Evolutionary conservation across 2,888 invertebrate genomes (phyloP).

Genomic region (Orthosia incerta): DNA sequence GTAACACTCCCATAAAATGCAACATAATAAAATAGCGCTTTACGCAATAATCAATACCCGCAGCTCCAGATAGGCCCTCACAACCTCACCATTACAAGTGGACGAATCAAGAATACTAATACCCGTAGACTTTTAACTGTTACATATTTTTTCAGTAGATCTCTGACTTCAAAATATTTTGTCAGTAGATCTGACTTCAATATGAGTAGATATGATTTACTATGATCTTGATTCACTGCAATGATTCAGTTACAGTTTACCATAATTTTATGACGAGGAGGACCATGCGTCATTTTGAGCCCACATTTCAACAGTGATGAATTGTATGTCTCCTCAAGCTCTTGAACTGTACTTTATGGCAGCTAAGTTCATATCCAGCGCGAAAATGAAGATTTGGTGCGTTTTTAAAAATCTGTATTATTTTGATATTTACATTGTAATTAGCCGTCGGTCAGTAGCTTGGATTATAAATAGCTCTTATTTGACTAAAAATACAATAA

Average conservation of each 20-base stretch:
- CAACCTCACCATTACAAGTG: conserved; percentile 69
- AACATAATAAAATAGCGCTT: conserved; percentile 83
- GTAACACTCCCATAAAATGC: conserved; percentile 83
- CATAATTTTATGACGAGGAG: too few species aligned
- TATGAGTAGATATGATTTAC: background rate
- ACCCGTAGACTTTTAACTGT: conserved; percentile 50
- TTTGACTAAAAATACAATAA: too few species aligned
- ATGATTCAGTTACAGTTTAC: background rate
- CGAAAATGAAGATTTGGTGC: too few species aligned
- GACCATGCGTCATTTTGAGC: too few species aligned
- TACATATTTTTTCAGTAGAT: conserved; percentile 12
- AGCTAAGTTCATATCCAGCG: too few species aligned
- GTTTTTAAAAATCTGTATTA: too few species aligned
- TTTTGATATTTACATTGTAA: too few species aligned
- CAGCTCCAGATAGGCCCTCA: conserved; percentile 70
- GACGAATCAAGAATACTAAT: conserved; percentile 75
- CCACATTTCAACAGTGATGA: too few species aligned
- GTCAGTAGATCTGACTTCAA: background rate
- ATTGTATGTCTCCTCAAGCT: too few species aligned
- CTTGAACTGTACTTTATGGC: too few species aligned
- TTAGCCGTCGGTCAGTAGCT: too few species aligned
- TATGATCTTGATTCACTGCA: background rate
- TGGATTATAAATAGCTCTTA: too few species aligned
- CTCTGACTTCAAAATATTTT: conserved; percentile 7
- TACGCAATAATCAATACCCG: conserved; percentile 85